Percentiles rank a stretch among this genome's conserved stretches.
Conservation (phyloP, 2,888 invertebrate species). For the Stenoptilia bipunctidactyla region DNA sequence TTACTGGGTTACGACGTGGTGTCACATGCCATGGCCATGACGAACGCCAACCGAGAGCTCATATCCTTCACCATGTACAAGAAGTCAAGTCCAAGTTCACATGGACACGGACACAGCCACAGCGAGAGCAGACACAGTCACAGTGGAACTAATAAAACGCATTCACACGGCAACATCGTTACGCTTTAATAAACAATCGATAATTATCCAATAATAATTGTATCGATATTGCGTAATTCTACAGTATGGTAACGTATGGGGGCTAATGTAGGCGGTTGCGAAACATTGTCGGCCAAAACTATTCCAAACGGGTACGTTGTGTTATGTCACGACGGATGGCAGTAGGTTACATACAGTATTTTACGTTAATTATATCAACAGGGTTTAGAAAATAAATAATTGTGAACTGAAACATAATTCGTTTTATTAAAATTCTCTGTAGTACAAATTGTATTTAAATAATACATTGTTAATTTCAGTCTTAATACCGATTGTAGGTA, state of each 20-base stretch:
- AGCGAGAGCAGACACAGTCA: slow-evolving; percentile 15
- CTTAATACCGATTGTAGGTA: too few relatives aligned
- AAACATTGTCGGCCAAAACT: too few relatives aligned
- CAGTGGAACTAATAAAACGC: slow-evolving; percentile 22
- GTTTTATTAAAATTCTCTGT: too few relatives aligned
- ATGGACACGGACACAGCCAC: slow-evolving; percentile 22
- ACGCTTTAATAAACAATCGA: slow-evolving; percentile 31
- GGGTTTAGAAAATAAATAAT: background rate
- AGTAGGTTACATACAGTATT: too few relatives aligned
- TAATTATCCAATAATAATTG: too few relatives aligned
- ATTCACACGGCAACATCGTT: slow-evolving; percentile 38
- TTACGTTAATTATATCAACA: background rate
- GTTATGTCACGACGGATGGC: too few relatives aligned
- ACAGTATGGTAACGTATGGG: too few relatives aligned
- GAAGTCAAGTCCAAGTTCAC: slow-evolving; percentile 36
- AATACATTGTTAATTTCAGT: too few relatives aligned
- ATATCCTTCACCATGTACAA: slow-evolving; percentile 64
- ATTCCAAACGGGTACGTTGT: too few relatives aligned
- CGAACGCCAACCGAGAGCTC: slow-evolving; percentile 58
- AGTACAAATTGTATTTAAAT: too few relatives aligned
- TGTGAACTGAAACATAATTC: background rate
- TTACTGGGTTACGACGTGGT: slow-evolving; percentile 62
- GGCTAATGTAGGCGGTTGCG: too few relatives aligned
- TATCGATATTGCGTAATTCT: too few relatives aligned
- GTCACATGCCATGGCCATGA: slow-evolving; percentile 65